Base-by-base conservation (phyloP, 1,140 invertebrate genomes). In the Sinella curviseta region DNA sequence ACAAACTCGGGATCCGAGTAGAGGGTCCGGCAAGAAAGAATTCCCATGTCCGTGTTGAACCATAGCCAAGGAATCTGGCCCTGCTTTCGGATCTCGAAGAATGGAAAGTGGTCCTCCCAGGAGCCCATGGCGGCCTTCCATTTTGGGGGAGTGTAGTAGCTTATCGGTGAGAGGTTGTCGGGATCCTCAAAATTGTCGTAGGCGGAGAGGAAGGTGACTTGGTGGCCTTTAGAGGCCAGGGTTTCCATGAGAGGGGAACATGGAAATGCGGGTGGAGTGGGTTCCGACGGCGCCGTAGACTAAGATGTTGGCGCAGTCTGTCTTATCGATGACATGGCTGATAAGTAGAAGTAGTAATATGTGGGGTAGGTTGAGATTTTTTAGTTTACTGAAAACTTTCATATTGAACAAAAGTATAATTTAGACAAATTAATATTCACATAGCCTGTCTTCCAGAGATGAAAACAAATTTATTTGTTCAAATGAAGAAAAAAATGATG, bases 201-300 rank as follows among this genome's bases (percentile, higher is more conserved):
- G 0, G 77, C 26, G 1, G 78, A 74, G 0, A 81, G 8, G 35
- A 78, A 78, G 28, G 80, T 81, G 30, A 81, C 70, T 1, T 54
- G 16, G 60, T 81, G 80, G 34, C 77, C 77, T 65, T 67, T 33
- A 0, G 30, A 48, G 24, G 74, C 74, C 28, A 81, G 78, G 14
- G 74, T 54, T 39, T 78, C 77, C n/a, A 76, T 67, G 17, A 76
- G 14, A 8, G 80, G 80, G n/a, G 48, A 34, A 70, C 20, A 79
- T 33, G 26, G 65, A 70, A 12, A 70, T 3, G 2, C 65, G 26
- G 2, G n/a, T 31, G 65, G 26, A 31, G n/a, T 70, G 65, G 8
- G 65, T 70, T 70, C 28, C 65, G 8, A 70, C 65, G 8, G 65
- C 65, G 12, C 30, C 30, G 31, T 8, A 70, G 26, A 70, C 28